phyloP scores from a whole-genome alignment of 2,797 vertebrate species.

The Poecilia wingei region DNA sequence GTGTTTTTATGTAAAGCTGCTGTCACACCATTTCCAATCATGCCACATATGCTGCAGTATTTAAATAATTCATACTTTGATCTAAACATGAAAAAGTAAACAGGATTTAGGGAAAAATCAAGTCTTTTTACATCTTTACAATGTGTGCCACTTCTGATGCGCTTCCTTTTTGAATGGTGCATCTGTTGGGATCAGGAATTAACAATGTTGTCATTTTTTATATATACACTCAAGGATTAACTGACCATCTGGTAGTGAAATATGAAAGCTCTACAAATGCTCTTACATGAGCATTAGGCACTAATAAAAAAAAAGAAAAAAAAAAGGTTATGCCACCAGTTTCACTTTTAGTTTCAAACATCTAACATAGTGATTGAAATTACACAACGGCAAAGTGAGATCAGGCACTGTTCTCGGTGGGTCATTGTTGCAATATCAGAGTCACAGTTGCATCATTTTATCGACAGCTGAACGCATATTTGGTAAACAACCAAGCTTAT shows the following conservation, averaged over 20 bases:
- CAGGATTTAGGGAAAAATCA: neutral
- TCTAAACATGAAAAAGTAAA: neutral
- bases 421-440: neutral
- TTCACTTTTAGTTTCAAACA: conserved; percentile 1
- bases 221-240: neutral
- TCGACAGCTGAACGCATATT: neutral
- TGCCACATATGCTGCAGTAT: neutral
- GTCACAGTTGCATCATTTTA: neutral
- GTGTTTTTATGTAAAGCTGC: neutral
- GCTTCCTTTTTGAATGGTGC: neutral
- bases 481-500: neutral
- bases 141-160: neutral
- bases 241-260: neutral
- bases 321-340: neutral
- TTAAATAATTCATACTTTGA: neutral
- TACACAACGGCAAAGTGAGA: neutral
- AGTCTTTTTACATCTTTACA: neutral
- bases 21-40: too few species aligned
- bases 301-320: neutral
- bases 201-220: neutral
- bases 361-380: neutral
- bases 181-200: neutral
- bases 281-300: neutral
- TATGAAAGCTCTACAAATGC: neutral
- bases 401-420: neutral